Evolutionary conservation across 2,113 vertebrate species (phyloP), one percentile per base, ranked within the genome.

Genomic region (Nycticryphes semicollaris): DNA sequence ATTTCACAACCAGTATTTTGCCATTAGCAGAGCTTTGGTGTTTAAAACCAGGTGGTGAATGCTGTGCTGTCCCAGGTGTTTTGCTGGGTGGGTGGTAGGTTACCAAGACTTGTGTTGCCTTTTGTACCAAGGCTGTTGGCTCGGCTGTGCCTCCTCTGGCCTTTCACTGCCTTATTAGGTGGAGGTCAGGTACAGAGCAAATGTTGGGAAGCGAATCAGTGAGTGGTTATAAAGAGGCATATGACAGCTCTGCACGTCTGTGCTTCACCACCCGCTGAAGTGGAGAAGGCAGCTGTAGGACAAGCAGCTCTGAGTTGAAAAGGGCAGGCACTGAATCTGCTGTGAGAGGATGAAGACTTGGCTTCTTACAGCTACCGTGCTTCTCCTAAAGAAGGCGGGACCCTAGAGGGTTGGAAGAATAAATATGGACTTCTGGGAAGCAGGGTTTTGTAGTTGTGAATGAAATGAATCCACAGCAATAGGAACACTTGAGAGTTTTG

Each of bases 181-280:
- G 51, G 20, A 76, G 7, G 35, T 9, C 30, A n/a, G 74, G 39
- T 60, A 45, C 10, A 14, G 27, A 60, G 33, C 13, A 14, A 15
- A 7, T 16, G 35, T 31, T 66, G 50, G 48, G 25, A n/a, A 69
- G 48, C 15, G 17, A 27, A 6, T 79, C 21, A 31, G 43, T 12
- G 48, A 39, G 43, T 37, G 54, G 37, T 39, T 75, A 9, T 43
- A 7, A 25, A 45, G 78, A 48, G 37, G 17, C 10, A 5, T 22
- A 1, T 3, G 33, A 21, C 19, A 33, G 48, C 30, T 88, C 35
- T 30, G 16, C 11, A 0, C 20, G 31, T 27, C 72, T 5, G 1
- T 4, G 7, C 41, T 63, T 51, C 3, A 0, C 39, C 31, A 9
- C 56, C 18, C 0, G 0, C 20, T 13, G 8, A 30, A 39, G 48